These are phyloP conservation scores for Pollimyrus isidori DNA, from an alignment of 2,113 vertebrate genomes.

Conservation along the genomic window DNA sequence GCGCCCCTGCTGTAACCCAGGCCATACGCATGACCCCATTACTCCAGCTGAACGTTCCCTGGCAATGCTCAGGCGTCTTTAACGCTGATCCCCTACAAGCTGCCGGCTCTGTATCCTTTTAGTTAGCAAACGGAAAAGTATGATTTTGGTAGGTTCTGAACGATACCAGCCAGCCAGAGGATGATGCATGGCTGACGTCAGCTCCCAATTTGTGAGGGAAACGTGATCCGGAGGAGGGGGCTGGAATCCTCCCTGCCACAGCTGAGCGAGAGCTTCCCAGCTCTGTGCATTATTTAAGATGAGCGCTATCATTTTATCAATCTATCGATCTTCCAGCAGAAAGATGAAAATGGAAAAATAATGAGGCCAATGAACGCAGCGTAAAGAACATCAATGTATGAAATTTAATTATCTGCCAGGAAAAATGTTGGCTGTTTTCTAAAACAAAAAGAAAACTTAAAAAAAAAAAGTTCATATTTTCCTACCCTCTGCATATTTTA, in stretches of 20 bases:
- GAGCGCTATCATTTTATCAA: conserved; percentile 73
- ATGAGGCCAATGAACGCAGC: conserved; percentile 66
- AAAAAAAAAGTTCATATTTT: conserved; percentile 66
- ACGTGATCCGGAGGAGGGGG: conserved; percentile 23
- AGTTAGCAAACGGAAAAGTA: not conserved
- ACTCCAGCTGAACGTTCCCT: not conserved
- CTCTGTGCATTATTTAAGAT: conserved; percentile 70
- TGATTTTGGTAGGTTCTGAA: not conserved
- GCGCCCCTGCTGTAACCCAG: not conserved
- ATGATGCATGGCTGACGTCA: conserved; percentile 19
- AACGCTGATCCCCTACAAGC: not conserved
- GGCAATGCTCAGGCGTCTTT: not conserved
- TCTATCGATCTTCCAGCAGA: conserved; percentile 70
- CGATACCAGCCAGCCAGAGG: not conserved
- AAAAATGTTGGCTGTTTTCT: conserved; percentile 69
- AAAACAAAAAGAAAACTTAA: conserved; percentile 63
- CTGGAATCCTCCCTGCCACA: conserved; percentile 42
- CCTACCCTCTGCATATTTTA: conserved; percentile 72
- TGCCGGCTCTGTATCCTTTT: not conserved
- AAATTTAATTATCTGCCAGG: conserved; percentile 70
- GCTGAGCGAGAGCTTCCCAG: conserved; percentile 61
- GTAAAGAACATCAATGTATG: conserved; percentile 74
- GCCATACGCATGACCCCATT: not conserved
- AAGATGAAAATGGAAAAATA: conserved; percentile 78
- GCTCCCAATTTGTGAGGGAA: conserved; percentile 49